These are phyloP conservation scores for Kryptolebias marmoratus DNA, from an alignment of 2,113 vertebrate species.

Conservation along the genomic window DNA sequence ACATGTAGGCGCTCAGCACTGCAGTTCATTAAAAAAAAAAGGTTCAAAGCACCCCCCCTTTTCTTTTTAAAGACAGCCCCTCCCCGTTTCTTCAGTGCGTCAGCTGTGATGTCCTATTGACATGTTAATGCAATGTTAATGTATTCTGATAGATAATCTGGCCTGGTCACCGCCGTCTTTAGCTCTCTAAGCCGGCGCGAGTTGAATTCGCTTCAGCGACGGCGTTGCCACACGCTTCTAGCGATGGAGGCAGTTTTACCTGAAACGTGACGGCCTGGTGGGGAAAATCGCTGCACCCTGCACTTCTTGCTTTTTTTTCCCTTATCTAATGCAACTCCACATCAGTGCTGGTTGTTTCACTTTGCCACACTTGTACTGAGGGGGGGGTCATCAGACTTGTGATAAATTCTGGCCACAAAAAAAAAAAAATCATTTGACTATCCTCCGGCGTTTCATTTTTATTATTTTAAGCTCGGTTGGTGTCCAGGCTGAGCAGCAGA, in stretches of 20 bases:
- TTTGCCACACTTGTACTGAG: too few relatives aligned
- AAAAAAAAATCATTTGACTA: constrained; percentile 54
- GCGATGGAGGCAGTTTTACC: background rate
- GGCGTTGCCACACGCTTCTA: constrained; percentile 54
- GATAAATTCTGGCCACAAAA: constrained; percentile 45
- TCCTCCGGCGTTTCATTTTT: constrained; percentile 39
- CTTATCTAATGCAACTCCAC: constrained; percentile 43
- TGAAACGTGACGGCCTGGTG: constrained; percentile 6
- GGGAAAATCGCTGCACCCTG: background rate
- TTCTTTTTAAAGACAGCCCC: constrained; percentile 31
- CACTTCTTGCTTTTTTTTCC: background rate
- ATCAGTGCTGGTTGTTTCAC: constrained; percentile 44
- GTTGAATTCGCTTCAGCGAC: constrained; percentile 50
- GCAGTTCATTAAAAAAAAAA: constrained; percentile 46
- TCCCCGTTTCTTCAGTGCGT: constrained; percentile 53
- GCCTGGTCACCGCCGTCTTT: constrained; percentile 60
- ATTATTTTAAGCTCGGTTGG: constrained; percentile 69
- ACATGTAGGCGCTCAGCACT: constrained; percentile 13
- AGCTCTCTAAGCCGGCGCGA: constrained; percentile 35
- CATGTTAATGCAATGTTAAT: constrained; percentile 79
- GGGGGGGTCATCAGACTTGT: constrained; percentile 10
- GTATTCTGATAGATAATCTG: constrained; percentile 75
- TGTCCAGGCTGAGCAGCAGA: constrained; percentile 55
- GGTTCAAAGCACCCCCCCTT: constrained; percentile 55
- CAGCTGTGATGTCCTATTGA: constrained; percentile 77